Base-by-base conservation (phyloP, 2,797 vertebrate genomes). In the Takifugu rubripes region DNA sequence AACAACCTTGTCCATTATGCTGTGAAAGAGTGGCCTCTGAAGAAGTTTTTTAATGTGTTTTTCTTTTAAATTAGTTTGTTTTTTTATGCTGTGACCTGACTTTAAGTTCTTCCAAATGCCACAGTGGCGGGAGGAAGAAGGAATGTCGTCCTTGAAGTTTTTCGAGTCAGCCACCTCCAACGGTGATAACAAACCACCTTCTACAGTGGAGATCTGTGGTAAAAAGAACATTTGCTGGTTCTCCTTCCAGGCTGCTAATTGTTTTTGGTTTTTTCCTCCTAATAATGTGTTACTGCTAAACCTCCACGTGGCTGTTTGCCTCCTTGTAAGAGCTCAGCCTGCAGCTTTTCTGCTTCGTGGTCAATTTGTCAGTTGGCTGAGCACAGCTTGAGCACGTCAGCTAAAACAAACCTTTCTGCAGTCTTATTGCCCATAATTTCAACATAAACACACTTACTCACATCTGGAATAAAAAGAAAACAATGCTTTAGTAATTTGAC, bases 321-420 rank as follows among this genome's bases (percentile, higher is more conserved):
- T 66, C 71, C 65, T 70, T 16, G 2, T 66, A 74, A 64, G 66
- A 72, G 64, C 72, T 75, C 59, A 59, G 70, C 73, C 60, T 24
- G 46, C 43, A 68, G 68, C 66, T 43, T 61, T 17, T 42, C 52
- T 67, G 61, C 62, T 74, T 67, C 77, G 65, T 70, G 61, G 59
- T 82, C 53, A 68, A 60, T 73, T 78, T 82, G 56, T 78, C 77
- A 80, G 67, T 52, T 81, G 75, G 54, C 61, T 74, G 58, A 75
- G 61, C 71, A 77, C 67, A 77, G 78, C 53, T 70, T 81, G 66
- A 68, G 56, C 29, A 61, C 5, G 33, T 72, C 52, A 61, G 54
- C 52, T 68, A 64, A 75, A 70, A 66, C 33, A 60, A 74, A 51
- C 29, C 36, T 66, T 66, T 66, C 70, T 75, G 59, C 33, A 50